Evolutionary conservation across 2,113 vertebrate genomes (phyloP), one percentile per base, ranked within the genome.

Genomic region (Toxotes jaculatrix): DNA sequence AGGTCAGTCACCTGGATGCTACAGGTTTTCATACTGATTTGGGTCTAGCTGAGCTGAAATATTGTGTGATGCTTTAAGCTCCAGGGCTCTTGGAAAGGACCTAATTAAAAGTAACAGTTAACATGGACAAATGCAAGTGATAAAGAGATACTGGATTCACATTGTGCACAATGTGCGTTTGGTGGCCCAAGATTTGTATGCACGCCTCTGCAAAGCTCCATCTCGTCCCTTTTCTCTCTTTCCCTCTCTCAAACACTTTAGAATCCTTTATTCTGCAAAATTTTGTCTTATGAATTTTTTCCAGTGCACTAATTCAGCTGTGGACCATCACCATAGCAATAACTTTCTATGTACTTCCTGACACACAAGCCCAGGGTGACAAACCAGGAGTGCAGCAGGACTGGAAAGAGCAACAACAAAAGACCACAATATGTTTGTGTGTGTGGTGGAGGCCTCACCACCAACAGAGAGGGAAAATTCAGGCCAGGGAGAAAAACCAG

Each of bases 381-480:
- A 49, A 76, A 57, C 53, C 67, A n/a, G 59, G 53, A 83, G 74
- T 43, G 57, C 49, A 74, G 77, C 67, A 23, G 38, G 11, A 56
- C 27, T 82, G 68, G 69, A 87, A 82, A 88, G 36, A 88, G 76
- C 55, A 82, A 69, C 74, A 75, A 76, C 34, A 75, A 75, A 62
- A 68, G 53, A 43, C 67, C 38, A 32, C 49, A 68, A 42, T 78
- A 12, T 74, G 57, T 82, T 56, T 67, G 61, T 63, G 60, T 19
- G 32, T 79, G 59, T 59, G 65, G 42, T 43, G 21, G 65, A 74
- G 77, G 64, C 61, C 57, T 79, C 51, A 40, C 65, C 57, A 19
- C 74, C 23, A 55, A 51, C 65, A 5, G 43, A 70, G 71, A 67
- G 55, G 27, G 68, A 34, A 74, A 53, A 67, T 81, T 47, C 56